phyloP scores from a whole-genome alignment of 2,113 vertebrate species.

The Takifugu bimaculatus region DNA sequence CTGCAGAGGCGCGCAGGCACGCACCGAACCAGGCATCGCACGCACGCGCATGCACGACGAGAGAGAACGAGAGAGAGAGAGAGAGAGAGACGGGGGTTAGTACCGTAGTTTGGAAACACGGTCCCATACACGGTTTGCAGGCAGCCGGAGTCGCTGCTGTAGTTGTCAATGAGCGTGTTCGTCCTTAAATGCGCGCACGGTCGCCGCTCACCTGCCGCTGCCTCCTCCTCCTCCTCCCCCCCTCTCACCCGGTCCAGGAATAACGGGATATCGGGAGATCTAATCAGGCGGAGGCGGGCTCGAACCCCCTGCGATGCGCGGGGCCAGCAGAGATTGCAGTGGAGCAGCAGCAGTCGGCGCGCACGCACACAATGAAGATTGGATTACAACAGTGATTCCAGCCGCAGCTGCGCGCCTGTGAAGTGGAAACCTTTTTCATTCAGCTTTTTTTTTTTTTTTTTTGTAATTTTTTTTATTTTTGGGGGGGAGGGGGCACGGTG shows the following conservation, averaged over 20 bases:
- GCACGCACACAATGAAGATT: constrained; percentile 60
- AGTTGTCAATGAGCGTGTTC: constrained; percentile 37
- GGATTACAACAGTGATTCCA: constrained; percentile 67
- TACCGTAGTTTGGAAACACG: constrained; percentile 15
- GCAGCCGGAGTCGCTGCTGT: constrained; percentile 44
- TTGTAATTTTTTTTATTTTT: neutral
- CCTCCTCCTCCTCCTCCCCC: constrained; percentile 11
- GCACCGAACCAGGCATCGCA: neutral
- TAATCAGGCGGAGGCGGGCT: constrained; percentile 43
- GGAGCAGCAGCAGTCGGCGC: constrained; percentile 55
- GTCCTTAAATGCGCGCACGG: constrained; percentile 54
- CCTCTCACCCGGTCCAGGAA: constrained; percentile 62
- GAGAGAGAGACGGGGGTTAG: constrained; percentile 1
- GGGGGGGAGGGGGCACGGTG: constrained; percentile 23
- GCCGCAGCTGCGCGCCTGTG: constrained; percentile 37
- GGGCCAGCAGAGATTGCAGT: constrained; percentile 62
- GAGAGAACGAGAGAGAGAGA: constrained; percentile 8
- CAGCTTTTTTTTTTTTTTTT: constrained; percentile 22
- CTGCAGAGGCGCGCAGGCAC: constrained; percentile 67
- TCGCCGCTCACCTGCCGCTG: constrained; percentile 44
- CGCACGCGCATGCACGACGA: constrained; percentile 20
- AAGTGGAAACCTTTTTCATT: constrained; percentile 58
- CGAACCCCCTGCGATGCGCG: constrained; percentile 52
- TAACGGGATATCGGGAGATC: constrained; percentile 57
- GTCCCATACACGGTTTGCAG: constrained; percentile 57